Base-by-base conservation (phyloP, 2,888 invertebrate species). In the Plemyria rubiginata region DNA sequence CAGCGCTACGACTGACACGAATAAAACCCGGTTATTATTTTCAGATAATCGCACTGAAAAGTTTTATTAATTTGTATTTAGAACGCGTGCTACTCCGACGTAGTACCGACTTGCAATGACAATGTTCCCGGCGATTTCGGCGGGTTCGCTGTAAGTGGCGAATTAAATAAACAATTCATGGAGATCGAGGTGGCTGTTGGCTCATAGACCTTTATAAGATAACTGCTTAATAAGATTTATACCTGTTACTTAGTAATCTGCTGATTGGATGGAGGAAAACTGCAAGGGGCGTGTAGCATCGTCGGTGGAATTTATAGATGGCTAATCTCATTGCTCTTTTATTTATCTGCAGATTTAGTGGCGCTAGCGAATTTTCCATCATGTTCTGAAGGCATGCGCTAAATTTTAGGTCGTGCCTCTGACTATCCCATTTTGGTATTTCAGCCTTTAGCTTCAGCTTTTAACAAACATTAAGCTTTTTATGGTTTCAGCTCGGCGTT, bases 1-100 rank as follows among this genome's bases (percentile, higher is more conserved):
- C 71, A 84, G 86, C 70, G 84, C 87, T 86, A 86, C 88, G 88
- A 74, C 76, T 72, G 78, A 57, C 32, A 50, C 64, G 76, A 72
- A 71, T 80, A 82, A 79, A 81, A 74, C 12, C 73, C 67, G 67
- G 79, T 74, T 79, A 79, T 77, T 76, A 77, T 78, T 78, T 69
- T 76, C 71, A 78, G 76, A 76, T 73, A 71, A 70, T 73, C 74
- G 70, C 74, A 78, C 82, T 81, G 76, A 76, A 73, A 71, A 70
- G 52, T 48, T 62, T 70, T 68, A 68, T 68, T 65, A 71, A 65
- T 66, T 70, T 74, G 67, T 74, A 66, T 70, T 72, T 70, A 54
- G 67, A 72, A 72, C 85, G 82, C 88, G 90, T 85, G 84, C 79
- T 84, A 66, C 70, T 78, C 67, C 82, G 79, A 76, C 87, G 77